Evolutionary conservation across 1,140 invertebrate species (phyloP).

Genomic region (Musca domestica): DNA sequence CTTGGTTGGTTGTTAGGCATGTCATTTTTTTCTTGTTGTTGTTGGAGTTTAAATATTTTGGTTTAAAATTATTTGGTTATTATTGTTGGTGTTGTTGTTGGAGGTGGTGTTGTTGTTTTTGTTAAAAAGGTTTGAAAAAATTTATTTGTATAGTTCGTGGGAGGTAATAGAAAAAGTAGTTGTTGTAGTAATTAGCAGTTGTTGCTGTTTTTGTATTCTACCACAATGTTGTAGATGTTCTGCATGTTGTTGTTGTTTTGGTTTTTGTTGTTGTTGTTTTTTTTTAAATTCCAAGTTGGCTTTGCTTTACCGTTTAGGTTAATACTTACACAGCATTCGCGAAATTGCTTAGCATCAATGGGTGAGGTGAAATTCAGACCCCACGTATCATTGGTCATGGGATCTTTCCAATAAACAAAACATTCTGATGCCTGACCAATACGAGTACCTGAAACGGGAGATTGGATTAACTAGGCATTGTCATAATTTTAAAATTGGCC

Average conservation of each 20-base stretch:
- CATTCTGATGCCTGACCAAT: slow-evolving; percentile 97
- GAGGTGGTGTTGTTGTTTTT: background rate
- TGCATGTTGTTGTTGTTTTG: background rate
- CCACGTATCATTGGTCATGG: slow-evolving; percentile 96
- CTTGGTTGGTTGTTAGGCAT: too few species aligned
- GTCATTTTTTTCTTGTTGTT: too few species aligned
- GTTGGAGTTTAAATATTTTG: too few species aligned
- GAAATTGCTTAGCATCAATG: slow-evolving; percentile 94
- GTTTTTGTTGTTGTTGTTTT: slow-evolving; percentile 15
- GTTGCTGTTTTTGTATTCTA: slow-evolving; percentile 19
- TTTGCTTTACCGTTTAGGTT: slow-evolving; percentile 44
- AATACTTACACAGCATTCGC: slow-evolving; percentile 94
- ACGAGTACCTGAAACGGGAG: slow-evolving; percentile 72
- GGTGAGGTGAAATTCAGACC: slow-evolving; percentile 96
- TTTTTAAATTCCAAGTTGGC: slow-evolving; percentile 23
- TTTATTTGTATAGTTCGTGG: background rate
- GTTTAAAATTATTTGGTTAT: too few species aligned
- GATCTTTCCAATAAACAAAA: slow-evolving; percentile 98
- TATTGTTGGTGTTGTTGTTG: too few species aligned
- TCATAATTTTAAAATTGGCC: background rate
- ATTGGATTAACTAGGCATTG: background rate
- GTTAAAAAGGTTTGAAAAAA: background rate
- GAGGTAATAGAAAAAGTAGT: too few species aligned
- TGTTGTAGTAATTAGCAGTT: background rate
- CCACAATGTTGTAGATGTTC: too few species aligned